phyloP scores from a whole-genome alignment of 92 coral and sea anemone genomes.

The Bergia sp. region DNA sequence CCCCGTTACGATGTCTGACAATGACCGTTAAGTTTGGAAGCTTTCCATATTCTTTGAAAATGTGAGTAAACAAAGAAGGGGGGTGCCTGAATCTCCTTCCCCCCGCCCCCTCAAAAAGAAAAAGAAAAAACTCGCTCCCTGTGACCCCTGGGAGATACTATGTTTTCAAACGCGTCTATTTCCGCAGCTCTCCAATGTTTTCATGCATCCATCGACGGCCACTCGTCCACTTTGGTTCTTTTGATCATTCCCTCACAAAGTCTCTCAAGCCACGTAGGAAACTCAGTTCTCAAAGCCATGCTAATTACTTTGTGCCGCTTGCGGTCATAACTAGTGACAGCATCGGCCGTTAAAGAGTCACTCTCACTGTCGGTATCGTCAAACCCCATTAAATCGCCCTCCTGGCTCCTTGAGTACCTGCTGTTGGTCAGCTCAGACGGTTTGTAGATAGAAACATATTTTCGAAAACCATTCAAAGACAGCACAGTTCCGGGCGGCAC shows the following conservation, averaged over 20 bases:
- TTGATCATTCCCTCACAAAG: conserved; percentile 84
- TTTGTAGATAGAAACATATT: conserved; percentile 80
- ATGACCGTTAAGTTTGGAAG: too few relatives aligned
- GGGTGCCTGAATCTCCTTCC: too few relatives aligned
- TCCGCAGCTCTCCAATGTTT: neutral
- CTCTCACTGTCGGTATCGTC: conserved; percentile 78
- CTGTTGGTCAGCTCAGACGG: conserved; percentile 60
- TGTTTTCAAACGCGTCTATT: neutral
- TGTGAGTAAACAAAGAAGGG: too few relatives aligned
- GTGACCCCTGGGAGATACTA: too few relatives aligned
- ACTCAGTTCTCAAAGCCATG: conserved; percentile 64
- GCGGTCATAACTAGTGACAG: conserved; percentile 61
- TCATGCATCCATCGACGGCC: conserved; percentile 72
- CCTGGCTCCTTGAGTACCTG: conserved; percentile 72
- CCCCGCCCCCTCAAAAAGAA: too few relatives aligned
- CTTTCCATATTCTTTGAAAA: too few relatives aligned
- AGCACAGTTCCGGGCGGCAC: conserved; percentile 88
- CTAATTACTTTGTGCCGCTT: conserved; percentile 78
- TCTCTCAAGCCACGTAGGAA: conserved; percentile 86
- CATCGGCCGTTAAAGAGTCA: conserved; percentile 52
- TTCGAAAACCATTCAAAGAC: conserved; percentile 82
- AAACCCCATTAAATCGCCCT: conserved; percentile 80
- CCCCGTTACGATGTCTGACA: too few relatives aligned
- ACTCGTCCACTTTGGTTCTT: conserved; percentile 68
- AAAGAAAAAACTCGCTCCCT: too few relatives aligned